These are phyloP conservation scores for Cynoglossus semilaevis DNA, from an alignment of 2,113 vertebrate species.

Conservation along the genomic window DNA sequence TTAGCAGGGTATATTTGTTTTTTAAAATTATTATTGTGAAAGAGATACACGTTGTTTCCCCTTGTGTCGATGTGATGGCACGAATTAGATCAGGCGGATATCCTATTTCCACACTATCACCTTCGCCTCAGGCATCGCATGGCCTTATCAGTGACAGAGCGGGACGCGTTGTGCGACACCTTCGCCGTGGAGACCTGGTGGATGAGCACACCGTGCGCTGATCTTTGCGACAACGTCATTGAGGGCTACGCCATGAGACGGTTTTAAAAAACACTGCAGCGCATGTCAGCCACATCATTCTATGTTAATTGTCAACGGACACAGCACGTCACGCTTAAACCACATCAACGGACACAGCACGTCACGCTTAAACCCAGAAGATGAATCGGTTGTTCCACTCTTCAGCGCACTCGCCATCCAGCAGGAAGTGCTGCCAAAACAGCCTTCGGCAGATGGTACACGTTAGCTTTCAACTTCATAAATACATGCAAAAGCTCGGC, in stretches of 20 bases:
- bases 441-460: constrained; percentile 28
- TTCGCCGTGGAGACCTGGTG: constrained; percentile 24
- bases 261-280: no score
- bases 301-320: no score
- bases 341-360: no score
- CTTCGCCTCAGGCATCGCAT: constrained; percentile 41
- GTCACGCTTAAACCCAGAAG: no score
- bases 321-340: no score
- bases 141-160: constrained; percentile 33
- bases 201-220: constrained; percentile 40
- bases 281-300: no score
- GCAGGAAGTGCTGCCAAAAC: constrained; percentile 29
- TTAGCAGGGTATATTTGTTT: constrained; percentile 10
- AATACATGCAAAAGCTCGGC: constrained; percentile 6
- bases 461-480: constrained; percentile 10
- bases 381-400: constrained; percentile 40
- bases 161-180: constrained; percentile 5
- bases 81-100: constrained; percentile 39
- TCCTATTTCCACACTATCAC: constrained; percentile 50
- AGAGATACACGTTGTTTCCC: constrained; percentile 12
- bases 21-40: background rate
- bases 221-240: no score
- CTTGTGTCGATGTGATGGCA: constrained; percentile 38
- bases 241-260: no score
- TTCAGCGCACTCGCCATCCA: constrained; percentile 25